Conservation (phyloP, 2,797 vertebrate genomes). For the Catharus ustulatus region DNA sequence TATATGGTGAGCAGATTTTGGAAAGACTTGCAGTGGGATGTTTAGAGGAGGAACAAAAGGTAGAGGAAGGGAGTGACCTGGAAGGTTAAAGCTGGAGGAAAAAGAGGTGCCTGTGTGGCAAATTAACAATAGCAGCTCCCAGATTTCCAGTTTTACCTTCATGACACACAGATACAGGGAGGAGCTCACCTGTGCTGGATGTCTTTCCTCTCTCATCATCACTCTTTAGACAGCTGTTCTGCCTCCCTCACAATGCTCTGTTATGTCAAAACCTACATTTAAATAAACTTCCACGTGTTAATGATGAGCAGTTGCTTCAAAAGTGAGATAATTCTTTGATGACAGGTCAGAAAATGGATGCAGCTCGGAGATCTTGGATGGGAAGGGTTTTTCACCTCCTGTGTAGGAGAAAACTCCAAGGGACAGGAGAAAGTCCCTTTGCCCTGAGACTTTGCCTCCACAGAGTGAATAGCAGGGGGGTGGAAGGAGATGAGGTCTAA, state of each 20-base stretch:
- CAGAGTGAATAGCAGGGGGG: neutral
- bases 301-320: neutral
- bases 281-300: neutral
- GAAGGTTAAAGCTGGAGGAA: neutral
- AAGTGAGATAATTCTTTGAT: neutral
- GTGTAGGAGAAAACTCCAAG: neutral
- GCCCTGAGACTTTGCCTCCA: neutral
- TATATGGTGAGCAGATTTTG: neutral
- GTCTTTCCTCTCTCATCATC: neutral
- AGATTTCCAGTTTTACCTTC: neutral
- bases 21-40: neutral
- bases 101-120: neutral
- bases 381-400: neutral
- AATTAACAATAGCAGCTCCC: neutral
- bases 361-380: neutral
- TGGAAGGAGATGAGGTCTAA: neutral
- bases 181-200: neutral
- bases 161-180: neutral
- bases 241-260: neutral
- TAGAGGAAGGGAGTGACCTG: neutral
- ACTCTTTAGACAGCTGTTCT: neutral
- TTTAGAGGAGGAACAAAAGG: neutral
- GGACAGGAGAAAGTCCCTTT: neutral
- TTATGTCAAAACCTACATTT: neutral
- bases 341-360: neutral